Evolutionary conservation across 2,888 invertebrate species (phyloP).

Genomic region (Theristus sp.): DNA sequence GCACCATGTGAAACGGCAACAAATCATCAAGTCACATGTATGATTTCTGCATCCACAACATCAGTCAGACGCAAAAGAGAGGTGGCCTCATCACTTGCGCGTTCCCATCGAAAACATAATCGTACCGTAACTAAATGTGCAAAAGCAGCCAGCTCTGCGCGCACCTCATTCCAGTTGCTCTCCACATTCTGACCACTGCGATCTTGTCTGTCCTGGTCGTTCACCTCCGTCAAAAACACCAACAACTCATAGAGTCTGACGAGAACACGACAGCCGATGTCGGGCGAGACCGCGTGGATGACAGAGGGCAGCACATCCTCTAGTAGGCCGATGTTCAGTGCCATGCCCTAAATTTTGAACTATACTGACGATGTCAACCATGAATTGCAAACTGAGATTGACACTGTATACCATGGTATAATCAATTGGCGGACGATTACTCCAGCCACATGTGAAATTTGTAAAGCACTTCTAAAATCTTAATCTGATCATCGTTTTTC

Average conservation of each 20-base stretch:
- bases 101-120: no score
- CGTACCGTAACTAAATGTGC: background rate
- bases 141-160: background rate
- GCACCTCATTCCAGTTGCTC: constrained; percentile 2
- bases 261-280: constrained; percentile 63
- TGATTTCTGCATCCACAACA: no score
- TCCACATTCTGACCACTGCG: background rate
- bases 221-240: constrained; percentile 1
- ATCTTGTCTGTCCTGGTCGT: background rate
- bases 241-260: constrained; percentile 36
- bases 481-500: no score
- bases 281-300: constrained; percentile 56
- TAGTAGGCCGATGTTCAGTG: constrained; percentile 52
- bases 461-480: background rate
- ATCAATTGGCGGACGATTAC: background rate
- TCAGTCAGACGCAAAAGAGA: no score
- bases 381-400: no score
- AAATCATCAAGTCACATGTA: no score
- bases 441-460: background rate
- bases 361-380: no score
- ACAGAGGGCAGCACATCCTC: constrained; percentile 60
- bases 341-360: constrained; percentile 43
- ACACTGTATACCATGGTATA: no score
- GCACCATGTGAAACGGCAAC: no score
- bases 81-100: background rate